Conservation (phyloP, 92 coral and sea anemone species). For the Actinostola sp. region DNA sequence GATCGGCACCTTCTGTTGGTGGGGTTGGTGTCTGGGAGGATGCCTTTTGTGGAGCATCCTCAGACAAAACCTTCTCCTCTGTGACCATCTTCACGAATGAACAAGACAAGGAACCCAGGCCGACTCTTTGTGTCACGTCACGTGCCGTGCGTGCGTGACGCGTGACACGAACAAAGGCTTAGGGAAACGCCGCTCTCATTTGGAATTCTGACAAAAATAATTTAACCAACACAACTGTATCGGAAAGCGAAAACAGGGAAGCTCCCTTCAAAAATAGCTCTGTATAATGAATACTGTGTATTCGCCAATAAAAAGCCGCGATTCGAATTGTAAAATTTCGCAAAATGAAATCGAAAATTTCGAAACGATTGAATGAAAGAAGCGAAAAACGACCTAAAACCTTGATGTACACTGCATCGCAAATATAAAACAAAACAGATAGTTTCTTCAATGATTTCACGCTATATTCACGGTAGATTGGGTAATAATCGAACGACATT, state of each 20-base stretch:
- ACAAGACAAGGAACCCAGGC: slow-evolving; percentile 4
- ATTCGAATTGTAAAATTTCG: background rate
- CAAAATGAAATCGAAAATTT: background rate
- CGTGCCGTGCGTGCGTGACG: background rate
- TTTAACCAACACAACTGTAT: background rate
- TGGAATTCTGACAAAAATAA: too few relatives aligned
- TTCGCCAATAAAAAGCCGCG: too few relatives aligned
- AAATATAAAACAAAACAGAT: too few relatives aligned
- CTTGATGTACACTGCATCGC: too few relatives aligned
- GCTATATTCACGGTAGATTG: too few relatives aligned
- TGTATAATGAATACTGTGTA: too few relatives aligned
- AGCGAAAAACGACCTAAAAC: too few relatives aligned
- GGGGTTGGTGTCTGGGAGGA: slow-evolving; percentile 22
- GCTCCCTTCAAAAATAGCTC: too few relatives aligned
- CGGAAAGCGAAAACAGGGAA: too few relatives aligned
- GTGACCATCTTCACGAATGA: slow-evolving; percentile 40
- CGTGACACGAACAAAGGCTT: slow-evolving; percentile 19
- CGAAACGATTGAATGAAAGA: too few relatives aligned
- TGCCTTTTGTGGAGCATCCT: slow-evolving; percentile 18
- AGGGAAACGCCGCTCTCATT: slow-evolving; percentile 5
- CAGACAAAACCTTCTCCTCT: slow-evolving; percentile 31
- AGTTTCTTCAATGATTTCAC: too few relatives aligned
- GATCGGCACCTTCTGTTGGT: slow-evolving; percentile 26
- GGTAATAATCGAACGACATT: background rate
- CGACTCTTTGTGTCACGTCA: background rate